These are phyloP conservation scores for Kuschelorhynchus macadamiae DNA, from an alignment of 2,888 invertebrate species.

Conservation along the genomic window DNA sequence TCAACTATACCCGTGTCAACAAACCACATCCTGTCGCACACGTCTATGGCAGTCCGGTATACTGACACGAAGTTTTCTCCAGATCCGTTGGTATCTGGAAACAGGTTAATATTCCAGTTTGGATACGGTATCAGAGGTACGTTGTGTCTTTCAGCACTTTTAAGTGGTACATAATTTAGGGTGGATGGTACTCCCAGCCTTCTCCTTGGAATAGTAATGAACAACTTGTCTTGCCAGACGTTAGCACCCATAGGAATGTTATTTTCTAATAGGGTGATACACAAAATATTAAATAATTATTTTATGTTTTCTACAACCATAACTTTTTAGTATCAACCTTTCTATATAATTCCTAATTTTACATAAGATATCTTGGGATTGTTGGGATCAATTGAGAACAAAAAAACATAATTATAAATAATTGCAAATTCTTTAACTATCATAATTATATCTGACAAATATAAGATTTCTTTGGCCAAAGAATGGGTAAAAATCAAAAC, in stretches of 20 bases:
- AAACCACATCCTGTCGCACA: slow-evolving; percentile 83
- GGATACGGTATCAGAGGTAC: slow-evolving; percentile 74
- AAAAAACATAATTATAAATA: too few species aligned
- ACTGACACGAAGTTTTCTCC: slow-evolving; percentile 73
- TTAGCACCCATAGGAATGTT: slow-evolving; percentile 80
- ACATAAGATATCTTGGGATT: too few species aligned
- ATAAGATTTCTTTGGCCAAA: too few species aligned
- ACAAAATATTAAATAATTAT: too few species aligned
- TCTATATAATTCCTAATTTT: too few species aligned
- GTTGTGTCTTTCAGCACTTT: slow-evolving; percentile 65
- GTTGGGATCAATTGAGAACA: too few species aligned
- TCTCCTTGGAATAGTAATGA: slow-evolving; percentile 81
- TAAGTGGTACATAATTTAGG: slow-evolving; percentile 67
- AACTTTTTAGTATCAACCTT: too few species aligned
- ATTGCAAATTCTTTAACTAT: too few species aligned
- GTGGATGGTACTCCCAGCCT: slow-evolving; percentile 72
- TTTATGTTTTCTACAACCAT: too few species aligned
- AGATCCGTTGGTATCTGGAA: slow-evolving; percentile 62
- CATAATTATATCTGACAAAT: too few species aligned
- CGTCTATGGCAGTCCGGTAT: slow-evolving; percentile 80
- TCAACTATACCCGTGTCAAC: slow-evolving; percentile 83
- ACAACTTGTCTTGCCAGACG: slow-evolving; percentile 76
- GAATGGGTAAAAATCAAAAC: too few species aligned
- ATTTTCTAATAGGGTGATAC: slow-evolving; percentile 67
- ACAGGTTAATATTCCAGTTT: slow-evolving; percentile 74